These are phyloP conservation scores for Leptoteleia sp. DNA, from an alignment of 1,140 invertebrate genomes.

Conservation along the genomic window DNA sequence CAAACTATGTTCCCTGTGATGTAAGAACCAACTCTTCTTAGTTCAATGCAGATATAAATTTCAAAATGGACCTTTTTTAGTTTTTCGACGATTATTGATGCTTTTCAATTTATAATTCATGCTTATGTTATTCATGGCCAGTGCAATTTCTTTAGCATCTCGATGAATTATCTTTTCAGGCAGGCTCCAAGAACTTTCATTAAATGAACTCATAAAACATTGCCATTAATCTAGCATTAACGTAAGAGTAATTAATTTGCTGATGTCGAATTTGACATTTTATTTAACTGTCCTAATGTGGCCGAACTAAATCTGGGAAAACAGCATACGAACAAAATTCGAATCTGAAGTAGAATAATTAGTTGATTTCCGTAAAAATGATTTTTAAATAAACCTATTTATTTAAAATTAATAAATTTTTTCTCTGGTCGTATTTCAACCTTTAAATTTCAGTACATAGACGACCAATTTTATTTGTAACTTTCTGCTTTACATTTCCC, in stretches of 20 bases:
- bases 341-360: too few relatives aligned
- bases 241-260: conserved; percentile 15
- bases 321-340: too few relatives aligned
- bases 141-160: conserved; percentile 1
- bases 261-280: conserved; percentile 18
- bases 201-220: conserved; percentile 2
- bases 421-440: too few relatives aligned
- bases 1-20: conserved; percentile 2
- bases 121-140: neutral
- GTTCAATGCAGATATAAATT: conserved; percentile 33
- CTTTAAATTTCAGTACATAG: too few relatives aligned
- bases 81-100: conserved; percentile 33
- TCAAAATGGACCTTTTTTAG: conserved; percentile 17
- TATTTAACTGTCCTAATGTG: neutral
- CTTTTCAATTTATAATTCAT: conserved; percentile 41
- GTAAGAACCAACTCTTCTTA: conserved; percentile 13
- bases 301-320: neutral
- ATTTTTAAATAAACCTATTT: too few relatives aligned
- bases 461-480: too few relatives aligned
- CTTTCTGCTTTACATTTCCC: too few relatives aligned
- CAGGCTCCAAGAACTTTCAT: neutral
- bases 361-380: too few relatives aligned
- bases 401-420: too few relatives aligned
- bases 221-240: conserved; percentile 26
- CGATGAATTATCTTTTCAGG: conserved; percentile 4